Base-by-base conservation (phyloP, 2,888 invertebrate species). In the Cenopis cana region DNA sequence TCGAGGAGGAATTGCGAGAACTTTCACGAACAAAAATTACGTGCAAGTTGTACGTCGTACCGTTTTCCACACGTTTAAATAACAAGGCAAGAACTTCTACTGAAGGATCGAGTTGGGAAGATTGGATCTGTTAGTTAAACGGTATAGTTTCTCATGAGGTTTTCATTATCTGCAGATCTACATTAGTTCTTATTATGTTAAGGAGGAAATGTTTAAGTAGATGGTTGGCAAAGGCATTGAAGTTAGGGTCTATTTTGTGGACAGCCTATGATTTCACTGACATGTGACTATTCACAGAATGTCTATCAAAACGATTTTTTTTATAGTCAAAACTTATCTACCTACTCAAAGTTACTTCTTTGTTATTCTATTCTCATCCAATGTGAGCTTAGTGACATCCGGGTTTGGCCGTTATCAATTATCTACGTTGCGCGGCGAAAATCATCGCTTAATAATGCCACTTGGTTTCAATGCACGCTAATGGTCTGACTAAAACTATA, bases 21-120 rank as follows among this genome's bases (percentile, higher is more conserved):
- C 77, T 79, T 78, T 68, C 50, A 50, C 62, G 49, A 78, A 75
- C 70, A 62, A 74, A 78, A 75, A 79, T 79, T 77, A 77, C 76
- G 60, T 49, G 24, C 54, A 59, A 57, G 57, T 69, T 61, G 1
- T 18, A 55, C 54, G 29, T 55, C n/a, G 54, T 55, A 59, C 38
- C 41, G 57, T 41, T 60, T 60, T 46, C 41, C 60, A 38, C 52
- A 33, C 62, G 14, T 62, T 61, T 52, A 52, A 36, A 46, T n/a
- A n/a, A 46, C 41, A 46, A 46, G n/a, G 12, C 41, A 46, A 46
- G n/a, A 5, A n/a, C 41, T n/a, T 3, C 41, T 46, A 6, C n/a
- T 12, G n/a, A 8, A 46, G n/a, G n/a, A n/a, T n/a, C 46, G 14
- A 46, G 46, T 46, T 46, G 14, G 41, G 46, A 46, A 46, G 46